These are phyloP conservation scores for Tinamus guttatus DNA, from an alignment of 2,113 vertebrate genomes.

Conservation along the genomic window DNA sequence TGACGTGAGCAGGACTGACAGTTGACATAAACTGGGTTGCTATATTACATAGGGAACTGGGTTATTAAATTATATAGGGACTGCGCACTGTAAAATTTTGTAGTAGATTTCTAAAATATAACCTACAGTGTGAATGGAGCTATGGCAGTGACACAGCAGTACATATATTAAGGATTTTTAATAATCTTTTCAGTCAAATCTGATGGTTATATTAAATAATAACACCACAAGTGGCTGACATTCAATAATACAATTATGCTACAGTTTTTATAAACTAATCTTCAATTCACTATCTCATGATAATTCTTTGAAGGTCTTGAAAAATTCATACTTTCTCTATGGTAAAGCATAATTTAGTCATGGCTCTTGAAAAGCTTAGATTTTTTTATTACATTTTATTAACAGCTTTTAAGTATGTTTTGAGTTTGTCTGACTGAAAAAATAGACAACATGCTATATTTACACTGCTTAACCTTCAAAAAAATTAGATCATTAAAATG, in stretches of 20 bases:
- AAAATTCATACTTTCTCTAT: background rate
- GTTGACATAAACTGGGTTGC: constrained; percentile 60
- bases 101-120: constrained; percentile 59
- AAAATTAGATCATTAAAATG: background rate
- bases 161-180: background rate
- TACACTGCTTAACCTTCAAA: background rate
- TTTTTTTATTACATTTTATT: background rate
- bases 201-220: background rate
- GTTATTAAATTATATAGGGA: constrained; percentile 53
- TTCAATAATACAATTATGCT: background rate
- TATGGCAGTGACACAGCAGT: background rate
- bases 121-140: constrained; percentile 49
- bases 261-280: background rate
- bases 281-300: background rate
- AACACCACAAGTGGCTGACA: background rate
- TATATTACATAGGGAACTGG: constrained; percentile 23
- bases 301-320: background rate
- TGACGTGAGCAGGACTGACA: constrained; percentile 40
- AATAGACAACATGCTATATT: background rate
- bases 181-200: background rate
- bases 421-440: background rate
- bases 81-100: constrained; percentile 45
- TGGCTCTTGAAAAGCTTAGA: background rate
- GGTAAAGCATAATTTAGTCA: background rate
- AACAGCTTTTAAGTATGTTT: background rate